A percentile compares a stretch with the other conserved stretches of the same genome.
These are phyloP conservation scores for Polypedilum pembai DNA, from an alignment of 1,140 invertebrate species.

Conservation along the genomic window DNA sequence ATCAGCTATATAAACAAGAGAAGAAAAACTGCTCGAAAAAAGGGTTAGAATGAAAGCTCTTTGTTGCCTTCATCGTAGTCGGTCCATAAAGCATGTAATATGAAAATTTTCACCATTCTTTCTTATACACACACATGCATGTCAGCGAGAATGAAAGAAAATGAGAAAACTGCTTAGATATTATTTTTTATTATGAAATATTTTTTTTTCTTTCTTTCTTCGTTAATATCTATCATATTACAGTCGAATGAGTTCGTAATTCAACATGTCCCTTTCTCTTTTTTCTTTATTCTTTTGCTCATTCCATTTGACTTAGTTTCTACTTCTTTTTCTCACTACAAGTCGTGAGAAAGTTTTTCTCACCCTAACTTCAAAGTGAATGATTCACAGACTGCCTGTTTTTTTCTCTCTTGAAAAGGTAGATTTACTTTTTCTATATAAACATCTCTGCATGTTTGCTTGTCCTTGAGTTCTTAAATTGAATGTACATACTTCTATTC, in stretches of 20 bases:
- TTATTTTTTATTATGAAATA: background rate
- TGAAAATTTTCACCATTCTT: background rate
- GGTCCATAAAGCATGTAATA: constrained; percentile 20
- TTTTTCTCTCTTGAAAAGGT: background rate
- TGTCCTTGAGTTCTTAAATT: no score
- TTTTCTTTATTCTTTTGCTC: no score
- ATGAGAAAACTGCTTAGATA: constrained; percentile 7
- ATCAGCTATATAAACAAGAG: constrained; percentile 8
- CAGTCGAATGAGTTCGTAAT: background rate
- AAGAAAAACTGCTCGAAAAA: background rate
- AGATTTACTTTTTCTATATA: background rate
- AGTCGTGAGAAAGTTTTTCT: background rate
- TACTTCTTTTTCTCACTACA: background rate
- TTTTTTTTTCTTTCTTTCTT: no score
- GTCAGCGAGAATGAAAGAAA: background rate
- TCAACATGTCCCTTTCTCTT: background rate
- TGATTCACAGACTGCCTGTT: background rate
- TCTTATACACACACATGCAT: background rate
- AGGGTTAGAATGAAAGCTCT: background rate
- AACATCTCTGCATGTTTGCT: background rate
- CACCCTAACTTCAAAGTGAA: background rate
- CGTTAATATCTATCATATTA: background rate
- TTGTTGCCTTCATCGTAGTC: background rate
- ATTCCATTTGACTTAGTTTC: no score
- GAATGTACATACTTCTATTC: no score